Percentiles rank a stretch among this genome's conserved stretches.
Conservation (phyloP, 1,140 invertebrate genomes). For the Cotesia vestalis region DNA sequence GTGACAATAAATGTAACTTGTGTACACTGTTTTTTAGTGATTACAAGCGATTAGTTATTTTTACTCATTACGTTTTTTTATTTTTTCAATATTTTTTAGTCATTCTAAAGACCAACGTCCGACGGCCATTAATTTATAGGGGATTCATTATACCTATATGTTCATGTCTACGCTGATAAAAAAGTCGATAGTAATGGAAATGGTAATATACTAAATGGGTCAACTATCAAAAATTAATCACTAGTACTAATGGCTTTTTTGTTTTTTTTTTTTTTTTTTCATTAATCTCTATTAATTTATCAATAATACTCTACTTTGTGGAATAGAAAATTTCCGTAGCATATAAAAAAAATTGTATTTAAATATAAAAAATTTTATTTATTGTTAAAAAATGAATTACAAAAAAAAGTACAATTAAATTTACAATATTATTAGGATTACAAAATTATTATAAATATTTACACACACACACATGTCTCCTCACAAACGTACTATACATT, state of each 20-base stretch:
- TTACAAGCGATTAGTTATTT: neutral
- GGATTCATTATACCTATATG: too few species aligned
- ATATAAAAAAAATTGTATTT: slow-evolving; percentile 27
- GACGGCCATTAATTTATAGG: too few species aligned
- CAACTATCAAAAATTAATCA: too few species aligned
- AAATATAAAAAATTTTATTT: slow-evolving; percentile 29
- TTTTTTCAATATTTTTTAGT: too few species aligned
- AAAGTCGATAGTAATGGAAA: too few species aligned
- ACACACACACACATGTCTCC: neutral
- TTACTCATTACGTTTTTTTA: neutral
- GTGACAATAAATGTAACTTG: slow-evolving; percentile 8
- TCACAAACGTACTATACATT: too few species aligned
- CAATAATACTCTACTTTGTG: slow-evolving; percentile 46
- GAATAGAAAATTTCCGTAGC: slow-evolving; percentile 63
- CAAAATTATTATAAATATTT: slow-evolving; percentile 38
- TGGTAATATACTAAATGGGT: too few species aligned
- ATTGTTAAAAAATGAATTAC: slow-evolving; percentile 16
- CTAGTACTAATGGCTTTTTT: too few species aligned
- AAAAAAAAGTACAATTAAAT: slow-evolving; percentile 21
- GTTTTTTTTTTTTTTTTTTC: neutral
- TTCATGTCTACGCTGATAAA: too few species aligned
- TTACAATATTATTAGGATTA: too few species aligned
- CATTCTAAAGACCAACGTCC: too few species aligned
- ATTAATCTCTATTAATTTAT: slow-evolving; percentile 29
- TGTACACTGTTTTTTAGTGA: neutral